Evolutionary conservation across 2,113 vertebrate species (phyloP), one percentile per base, ranked within the genome.

Genomic region (Glareola pratincola): DNA sequence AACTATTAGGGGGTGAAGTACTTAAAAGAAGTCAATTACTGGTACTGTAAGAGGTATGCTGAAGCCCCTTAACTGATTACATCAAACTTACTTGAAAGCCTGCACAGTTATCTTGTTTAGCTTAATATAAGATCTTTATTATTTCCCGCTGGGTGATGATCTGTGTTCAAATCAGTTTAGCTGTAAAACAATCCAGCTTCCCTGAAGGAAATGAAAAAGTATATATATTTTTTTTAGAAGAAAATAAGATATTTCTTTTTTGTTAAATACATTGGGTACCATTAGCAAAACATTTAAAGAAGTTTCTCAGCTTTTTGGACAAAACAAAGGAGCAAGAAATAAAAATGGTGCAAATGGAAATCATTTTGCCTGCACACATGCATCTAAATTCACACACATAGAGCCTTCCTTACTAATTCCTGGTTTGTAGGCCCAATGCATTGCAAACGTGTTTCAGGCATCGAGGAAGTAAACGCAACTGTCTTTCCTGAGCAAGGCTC

Each of bases 41-140:
- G 85, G 57, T 92, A 75, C 67, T 75, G 88, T 85, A 94, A 97
- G 93, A 89, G 81, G 82, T 96, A 84, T 85, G 83, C 16, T 78
- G 84, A 94, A 95, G 90, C 69, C 94, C 47, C 53, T 86, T 85
- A 96, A 96, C 51, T 17, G 4, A 95, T 97, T 96, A 76, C 8
- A 62, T 51, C 94, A 92, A 98, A 98, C 91, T 95, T 92, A 77
- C 88, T 67, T 96, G 93, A 98, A 98, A 97, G 96, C 92, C 94
- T 97, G 96, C 94, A 96, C 67, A 95, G 83, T 99, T 98, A 98
- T 98, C 98, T 98, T 98, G 93, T 98, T 99, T 98, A 98, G 94
- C 73, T 98, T 97, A 93, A 98, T 99, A 98, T 98, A 98, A 98
- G 79, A 98, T 96, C 93, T 98, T 98, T 98, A 98, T 88, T 96